Conservation (phyloP, 1,140 invertebrate species). For the Hirudo medicinalis region DNA sequence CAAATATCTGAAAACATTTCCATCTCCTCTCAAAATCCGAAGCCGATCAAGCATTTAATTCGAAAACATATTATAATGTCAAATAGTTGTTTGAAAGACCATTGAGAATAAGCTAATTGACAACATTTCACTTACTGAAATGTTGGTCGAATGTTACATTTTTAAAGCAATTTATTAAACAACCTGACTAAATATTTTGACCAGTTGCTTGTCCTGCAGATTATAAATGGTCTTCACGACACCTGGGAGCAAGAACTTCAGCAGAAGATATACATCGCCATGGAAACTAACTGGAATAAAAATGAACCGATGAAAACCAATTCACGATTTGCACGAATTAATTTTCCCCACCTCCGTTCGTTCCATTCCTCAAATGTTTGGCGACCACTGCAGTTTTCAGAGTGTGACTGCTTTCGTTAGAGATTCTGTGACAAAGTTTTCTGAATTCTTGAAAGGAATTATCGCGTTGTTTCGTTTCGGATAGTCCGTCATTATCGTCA, state of each 20-base stretch:
- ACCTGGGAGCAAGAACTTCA: constrained; percentile 67
- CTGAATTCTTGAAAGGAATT: constrained; percentile 61
- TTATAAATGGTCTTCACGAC: constrained; percentile 74
- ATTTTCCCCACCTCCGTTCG: constrained; percentile 29
- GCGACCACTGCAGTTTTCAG: constrained; percentile 65
- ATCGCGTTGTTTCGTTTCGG: constrained; percentile 24
- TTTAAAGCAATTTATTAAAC: neutral
- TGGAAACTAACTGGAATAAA: constrained; percentile 50
- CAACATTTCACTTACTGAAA: too few relatives aligned
- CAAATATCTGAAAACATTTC: constrained; percentile 49
- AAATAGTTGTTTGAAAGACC: too few relatives aligned
- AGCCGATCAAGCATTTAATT: too few relatives aligned
- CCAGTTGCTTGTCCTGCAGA: constrained; percentile 74
- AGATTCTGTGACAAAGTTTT: constrained; percentile 59
- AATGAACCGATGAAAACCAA: neutral
- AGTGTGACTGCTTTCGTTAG: constrained; percentile 61
- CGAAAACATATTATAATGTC: too few relatives aligned
- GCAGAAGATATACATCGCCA: constrained; percentile 66
- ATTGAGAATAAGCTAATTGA: too few relatives aligned
- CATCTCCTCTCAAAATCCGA: too few relatives aligned
- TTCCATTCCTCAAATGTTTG: constrained; percentile 55
- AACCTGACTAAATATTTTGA: constrained; percentile 69
- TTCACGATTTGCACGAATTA: neutral
- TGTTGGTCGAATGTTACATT: neutral
- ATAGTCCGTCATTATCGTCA: too few relatives aligned